Conservation (phyloP, 2,888 invertebrate genomes). For the Aphodius granarius region DNA sequence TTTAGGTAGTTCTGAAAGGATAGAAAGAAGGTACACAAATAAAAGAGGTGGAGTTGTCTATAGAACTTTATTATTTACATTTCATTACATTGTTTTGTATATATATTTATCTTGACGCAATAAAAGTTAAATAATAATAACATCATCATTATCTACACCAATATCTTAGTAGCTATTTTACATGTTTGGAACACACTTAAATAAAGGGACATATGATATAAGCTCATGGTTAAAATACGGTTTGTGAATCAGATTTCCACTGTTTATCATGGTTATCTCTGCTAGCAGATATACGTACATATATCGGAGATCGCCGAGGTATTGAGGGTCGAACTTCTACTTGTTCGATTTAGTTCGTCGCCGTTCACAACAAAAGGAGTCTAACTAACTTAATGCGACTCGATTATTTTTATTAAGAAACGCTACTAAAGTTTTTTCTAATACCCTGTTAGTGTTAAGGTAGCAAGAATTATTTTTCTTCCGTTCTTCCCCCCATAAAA, state of each 20-base stretch:
- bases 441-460: constrained; percentile 39
- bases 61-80: constrained; percentile 13
- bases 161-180: background rate
- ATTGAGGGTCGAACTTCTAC: background rate
- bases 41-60: background rate
- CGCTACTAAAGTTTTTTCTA: constrained; percentile 33
- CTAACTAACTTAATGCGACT: constrained; percentile 26
- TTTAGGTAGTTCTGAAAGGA: background rate
- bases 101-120: background rate
- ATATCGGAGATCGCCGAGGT: background rate
- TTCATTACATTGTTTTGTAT: constrained; percentile 8
- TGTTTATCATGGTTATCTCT: background rate
- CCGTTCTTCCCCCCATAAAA: constrained; percentile 8
- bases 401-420: constrained; percentile 29
- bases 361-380: constrained; percentile 35
- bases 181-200: background rate
- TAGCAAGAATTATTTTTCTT: constrained; percentile 27
- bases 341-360: background rate
- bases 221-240: constrained; percentile 19
- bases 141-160: constrained; percentile 8
- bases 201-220: constrained; percentile 1
- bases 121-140: constrained; percentile 2
- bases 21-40: background rate
- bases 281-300: background rate
- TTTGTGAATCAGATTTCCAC: background rate